Base-by-base conservation (phyloP, 2,797 vertebrate genomes). In the Enteromius thamalakanensis region DNA sequence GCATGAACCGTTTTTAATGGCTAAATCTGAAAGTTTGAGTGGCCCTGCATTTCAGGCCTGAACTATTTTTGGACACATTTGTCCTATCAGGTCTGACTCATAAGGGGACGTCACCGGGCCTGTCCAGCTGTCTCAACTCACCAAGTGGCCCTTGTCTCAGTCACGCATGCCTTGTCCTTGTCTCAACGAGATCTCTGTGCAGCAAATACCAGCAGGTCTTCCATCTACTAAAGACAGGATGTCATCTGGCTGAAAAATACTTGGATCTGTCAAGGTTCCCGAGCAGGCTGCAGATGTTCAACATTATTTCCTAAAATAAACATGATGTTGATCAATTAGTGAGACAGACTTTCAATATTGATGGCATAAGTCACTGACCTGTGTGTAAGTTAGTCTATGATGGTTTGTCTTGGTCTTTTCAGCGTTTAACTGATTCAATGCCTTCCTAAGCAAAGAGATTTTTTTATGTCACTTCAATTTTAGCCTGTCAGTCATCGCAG, bases 261-360 rank as follows among this genome's bases (percentile, higher is more conserved):
- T 62, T 80, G 51, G 45, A 79, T 79, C 64, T 64, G 74, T 77
- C 26, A 45, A 34, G 67, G 81, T 65, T 68, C 7, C 55, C 8
- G 42, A 32, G 15, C 70, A 60, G 45, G 34, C 83, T 60, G 77
- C 80, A 80, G 71, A 51, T 72, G 12, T 60, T 83, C 70, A 85
- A 84, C 77, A 74, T 89, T 82, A 89, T 89, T 86, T 65, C 10
- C 65, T 88, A 75, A 82, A 85, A 75, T 60, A 76, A 71, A 34
- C 40, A 45, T 79, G 81, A 86, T 85, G 83, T 69, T 75, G 84
- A 89, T 87, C 85, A 87, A 89, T 89, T 86, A 87, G 81, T 67
- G 32, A 65, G 85, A 83, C 81, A 65, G 72, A 76, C 49, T 67
- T 88, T 81, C 76, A 79, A 86, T 87, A 79, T 49, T 79, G 74